Evolutionary conservation across 2,888 invertebrate genomes (phyloP), one percentile per base, ranked within the genome.

Genomic region (Monoplex corrugatus): DNA sequence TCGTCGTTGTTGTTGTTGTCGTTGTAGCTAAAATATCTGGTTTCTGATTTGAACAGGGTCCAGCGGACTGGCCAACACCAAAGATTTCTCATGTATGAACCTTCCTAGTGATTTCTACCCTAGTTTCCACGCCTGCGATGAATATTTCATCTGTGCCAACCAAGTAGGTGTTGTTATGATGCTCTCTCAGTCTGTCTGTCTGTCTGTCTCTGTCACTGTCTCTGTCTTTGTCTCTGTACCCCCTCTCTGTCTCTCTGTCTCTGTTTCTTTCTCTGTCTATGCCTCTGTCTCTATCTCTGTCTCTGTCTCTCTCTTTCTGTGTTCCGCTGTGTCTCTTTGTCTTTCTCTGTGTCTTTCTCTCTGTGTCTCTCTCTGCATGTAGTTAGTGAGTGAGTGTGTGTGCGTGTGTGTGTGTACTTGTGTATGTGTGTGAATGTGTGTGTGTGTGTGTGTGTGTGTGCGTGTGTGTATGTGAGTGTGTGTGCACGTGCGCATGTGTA

Each of bases 91-190:
- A 0, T 85, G 84, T 23, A 85, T 85, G 57, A 85, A 50, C 38
- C 84, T 85, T 0, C 57, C 63, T 8, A 92, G 93, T 85, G 92
- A 92, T 43, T 93, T 92, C 87, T 93, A 92, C 89, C 57, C 92
- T 19, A 93, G 92, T 82, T 93, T 93, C 0, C 84, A 78, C 8
- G 87, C 92, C 6, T 94, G 94, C 78, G 83, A 89, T 1, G 91
- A 92, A n/a, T 94, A 93, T 83, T 94, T 91, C 87, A 93, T 93
- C 68, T 94, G 94, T 89, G 92, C 92, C 8, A 91, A 90, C 50
- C 78, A 82, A 80, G 90, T 90, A 43, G 43, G 78, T 80, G 3
- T 13, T 40, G 28, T n/a, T 68, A n/a, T 68, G 63, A 6, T n/a
- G 19, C 28, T 63, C 28, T 63, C 28, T 63, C n/a, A n/a, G n/a